phyloP scores from a whole-genome alignment of 2,888 invertebrate genomes.

The Emmelina monodactyla region DNA sequence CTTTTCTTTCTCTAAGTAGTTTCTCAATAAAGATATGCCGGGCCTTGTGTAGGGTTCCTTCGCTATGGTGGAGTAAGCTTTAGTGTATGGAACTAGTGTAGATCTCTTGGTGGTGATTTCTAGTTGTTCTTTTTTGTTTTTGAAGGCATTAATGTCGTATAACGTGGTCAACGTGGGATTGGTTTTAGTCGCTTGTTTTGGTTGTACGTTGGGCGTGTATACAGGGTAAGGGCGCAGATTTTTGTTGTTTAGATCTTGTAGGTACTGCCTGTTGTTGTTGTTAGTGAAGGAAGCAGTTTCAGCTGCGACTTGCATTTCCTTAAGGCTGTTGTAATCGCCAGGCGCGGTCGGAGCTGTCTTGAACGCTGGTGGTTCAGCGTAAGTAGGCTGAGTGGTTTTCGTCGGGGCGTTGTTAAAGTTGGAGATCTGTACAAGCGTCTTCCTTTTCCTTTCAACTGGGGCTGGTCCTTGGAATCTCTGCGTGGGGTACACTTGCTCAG shows the following conservation, averaged over 20 bases:
- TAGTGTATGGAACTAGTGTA: slow-evolving; percentile 49
- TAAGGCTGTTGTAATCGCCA: slow-evolving; percentile 41
- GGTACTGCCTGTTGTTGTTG: slow-evolving; percentile 49
- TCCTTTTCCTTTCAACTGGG: slow-evolving; percentile 42
- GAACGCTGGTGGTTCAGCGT: slow-evolving; percentile 37
- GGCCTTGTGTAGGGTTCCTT: slow-evolving; percentile 55
- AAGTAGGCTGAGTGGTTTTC: slow-evolving; percentile 36
- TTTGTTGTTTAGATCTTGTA: slow-evolving; percentile 47
- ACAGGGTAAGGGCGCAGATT: slow-evolving; percentile 51
- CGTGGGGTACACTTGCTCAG: slow-evolving; percentile 38
- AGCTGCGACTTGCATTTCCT: slow-evolving; percentile 75
- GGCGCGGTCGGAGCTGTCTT: slow-evolving; percentile 40
- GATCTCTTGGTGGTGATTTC: slow-evolving; percentile 43
- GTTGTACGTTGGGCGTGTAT: slow-evolving; percentile 38
- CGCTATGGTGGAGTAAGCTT: slow-evolving; percentile 30
- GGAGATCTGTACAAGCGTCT: slow-evolving; percentile 47
- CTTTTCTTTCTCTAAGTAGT: slow-evolving; percentile 44
- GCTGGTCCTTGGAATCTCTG: slow-evolving; percentile 40
- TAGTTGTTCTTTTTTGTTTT: slow-evolving; percentile 21
- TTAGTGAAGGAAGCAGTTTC: slow-evolving; percentile 80
- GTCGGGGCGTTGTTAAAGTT: slow-evolving; percentile 36
- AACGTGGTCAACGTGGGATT: slow-evolving; percentile 51
- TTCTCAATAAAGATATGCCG: slow-evolving; percentile 47
- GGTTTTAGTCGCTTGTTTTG: slow-evolving; percentile 26
- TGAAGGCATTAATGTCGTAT: slow-evolving; percentile 45